Base-by-base conservation (phyloP, 2,113 vertebrate genomes). In the Apistogramma diplotaenia region DNA sequence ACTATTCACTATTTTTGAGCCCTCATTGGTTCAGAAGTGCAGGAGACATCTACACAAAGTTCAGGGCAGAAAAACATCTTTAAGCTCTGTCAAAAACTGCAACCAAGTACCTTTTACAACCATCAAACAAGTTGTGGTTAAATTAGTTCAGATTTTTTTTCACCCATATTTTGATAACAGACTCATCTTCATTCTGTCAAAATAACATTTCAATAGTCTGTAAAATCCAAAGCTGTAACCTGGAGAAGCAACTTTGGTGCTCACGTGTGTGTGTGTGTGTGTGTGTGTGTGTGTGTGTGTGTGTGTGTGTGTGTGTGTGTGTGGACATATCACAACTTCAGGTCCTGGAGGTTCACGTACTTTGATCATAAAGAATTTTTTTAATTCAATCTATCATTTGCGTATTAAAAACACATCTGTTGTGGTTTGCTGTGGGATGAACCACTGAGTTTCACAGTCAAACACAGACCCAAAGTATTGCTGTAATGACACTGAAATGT, bases 241-340 rank as follows among this genome's bases (percentile, higher is more conserved):
- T 27, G 15, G 62, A 67, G 23, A 46, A 19, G 23, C 16, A 27
- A 46, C 40, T 40, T 40, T 40, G 37, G 10, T 40, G 37, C 37
- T 40, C 11, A 40, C 61, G 25, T 0, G 25, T 27, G 43, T 0
- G 5, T 27, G 43, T 0, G 5, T 27, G 43, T 0, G 5, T 27
- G 43, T 0, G 5, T 27, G 43, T 0, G 5, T 27, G 43, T 0
- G 5, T 27, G 43, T 0, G 5, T 27, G 43, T 0, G 5, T 27
- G 43, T 0, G 5, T 27, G 43, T 0, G 5, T 27, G 43, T 0
- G 5, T 27, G 43, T 0, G 5, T n/a, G n/a, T n/a, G n/a, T 27
- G 43, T 0, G 5, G 0, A 46, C 10, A 19, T 25, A 7, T 67
- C 37, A 67, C 18, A 46, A 11, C 23, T 67, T 46, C 46, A 67